phyloP scores from a whole-genome alignment of 2,797 vertebrate species.

The Balearica regulorum region DNA sequence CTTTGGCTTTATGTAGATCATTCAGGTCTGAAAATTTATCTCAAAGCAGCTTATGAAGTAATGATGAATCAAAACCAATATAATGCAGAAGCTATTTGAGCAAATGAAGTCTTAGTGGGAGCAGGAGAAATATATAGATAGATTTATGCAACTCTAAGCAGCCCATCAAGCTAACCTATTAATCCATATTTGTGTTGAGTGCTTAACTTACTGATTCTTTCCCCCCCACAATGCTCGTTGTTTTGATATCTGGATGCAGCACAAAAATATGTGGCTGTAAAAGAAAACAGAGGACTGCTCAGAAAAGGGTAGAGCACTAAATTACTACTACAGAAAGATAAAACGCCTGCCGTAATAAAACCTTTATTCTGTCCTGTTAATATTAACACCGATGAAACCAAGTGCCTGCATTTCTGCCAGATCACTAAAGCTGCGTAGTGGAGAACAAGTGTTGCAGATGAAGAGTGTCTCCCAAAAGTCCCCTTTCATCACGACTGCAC shows the following conservation, averaged over 20 bases:
- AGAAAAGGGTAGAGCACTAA: background rate
- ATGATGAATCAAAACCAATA: background rate
- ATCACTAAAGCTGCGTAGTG: background rate
- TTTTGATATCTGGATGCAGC: background rate
- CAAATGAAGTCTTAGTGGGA: background rate
- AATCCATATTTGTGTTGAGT: background rate
- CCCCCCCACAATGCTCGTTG: accelerated
- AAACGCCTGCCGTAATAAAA: background rate
- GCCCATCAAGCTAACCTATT: background rate
- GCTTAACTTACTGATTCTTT: background rate
- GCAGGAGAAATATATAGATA: background rate
- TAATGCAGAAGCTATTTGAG: background rate
- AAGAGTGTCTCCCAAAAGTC: background rate
- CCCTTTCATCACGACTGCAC: accelerated
- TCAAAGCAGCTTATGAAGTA: background rate
- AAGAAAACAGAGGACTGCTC: background rate
- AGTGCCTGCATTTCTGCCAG: background rate
- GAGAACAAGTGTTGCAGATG: background rate
- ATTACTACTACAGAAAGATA: background rate
- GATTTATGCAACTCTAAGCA: background rate
- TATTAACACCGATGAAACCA: background rate
- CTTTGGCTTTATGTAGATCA: background rate
- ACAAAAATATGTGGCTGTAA: background rate
- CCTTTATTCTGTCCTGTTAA: background rate
- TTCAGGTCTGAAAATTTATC: background rate